phyloP scores from a whole-genome alignment of 2,888 invertebrate genomes.

The Pyrochroa serraticornis region DNA sequence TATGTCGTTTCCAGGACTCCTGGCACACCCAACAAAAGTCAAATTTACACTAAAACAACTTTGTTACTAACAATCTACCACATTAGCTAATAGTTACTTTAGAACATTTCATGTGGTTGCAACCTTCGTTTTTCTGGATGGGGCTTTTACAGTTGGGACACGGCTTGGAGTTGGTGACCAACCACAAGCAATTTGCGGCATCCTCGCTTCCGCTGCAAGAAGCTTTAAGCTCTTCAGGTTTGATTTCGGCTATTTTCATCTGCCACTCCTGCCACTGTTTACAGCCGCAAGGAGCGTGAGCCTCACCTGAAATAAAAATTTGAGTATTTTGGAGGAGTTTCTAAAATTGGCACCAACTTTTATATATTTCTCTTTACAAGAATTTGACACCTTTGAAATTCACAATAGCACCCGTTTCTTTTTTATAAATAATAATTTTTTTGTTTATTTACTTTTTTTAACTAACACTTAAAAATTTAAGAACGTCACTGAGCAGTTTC shows the following conservation, averaged over 20 bases:
- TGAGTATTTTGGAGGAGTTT: no score
- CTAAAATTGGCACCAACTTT: no score
- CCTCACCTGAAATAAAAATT: slow-evolving; percentile 61
- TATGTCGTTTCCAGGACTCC: slow-evolving; percentile 74
- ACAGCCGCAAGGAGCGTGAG: slow-evolving; percentile 72
- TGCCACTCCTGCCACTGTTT: slow-evolving; percentile 66
- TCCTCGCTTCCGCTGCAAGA: slow-evolving; percentile 64
- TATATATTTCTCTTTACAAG: no score
- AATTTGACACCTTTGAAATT: no score
- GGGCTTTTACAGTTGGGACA: slow-evolving; percentile 74
- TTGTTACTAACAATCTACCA: not conserved
- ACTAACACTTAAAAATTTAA: not conserved
- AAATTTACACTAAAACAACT: slow-evolving; percentile 66
- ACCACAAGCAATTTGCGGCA: slow-evolving; percentile 70
- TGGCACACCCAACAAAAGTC: slow-evolving; percentile 77
- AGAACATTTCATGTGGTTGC: slow-evolving; percentile 76
- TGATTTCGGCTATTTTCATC: slow-evolving; percentile 67
- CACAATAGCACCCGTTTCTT: no score
- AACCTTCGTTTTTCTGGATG: slow-evolving; percentile 75
- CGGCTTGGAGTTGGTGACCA: slow-evolving; percentile 72
- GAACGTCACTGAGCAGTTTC: not conserved
- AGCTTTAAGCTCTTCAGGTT: slow-evolving; percentile 65
- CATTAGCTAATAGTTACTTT: slow-evolving; percentile 58
- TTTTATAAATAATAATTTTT: no score
- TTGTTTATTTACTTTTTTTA: no score